These are phyloP conservation scores for Drosophila rhopaloa DNA, from an alignment of 1,140 invertebrate genomes.

Conservation along the genomic window DNA sequence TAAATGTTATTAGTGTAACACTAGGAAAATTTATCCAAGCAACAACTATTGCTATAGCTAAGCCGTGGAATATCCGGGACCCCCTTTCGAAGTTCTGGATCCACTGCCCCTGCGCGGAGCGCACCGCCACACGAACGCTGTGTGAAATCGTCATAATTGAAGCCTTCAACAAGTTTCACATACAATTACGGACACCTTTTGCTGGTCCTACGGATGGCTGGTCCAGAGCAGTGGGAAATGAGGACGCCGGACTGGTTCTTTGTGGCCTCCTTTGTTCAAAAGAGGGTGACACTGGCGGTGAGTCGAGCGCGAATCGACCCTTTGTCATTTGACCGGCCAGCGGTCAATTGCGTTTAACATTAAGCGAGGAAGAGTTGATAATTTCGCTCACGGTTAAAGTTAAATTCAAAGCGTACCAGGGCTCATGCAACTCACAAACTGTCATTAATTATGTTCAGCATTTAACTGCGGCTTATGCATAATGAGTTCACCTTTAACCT, in stretches of 20 bases:
- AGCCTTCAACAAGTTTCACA: slow-evolving; percentile 82
- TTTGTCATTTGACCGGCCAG: slow-evolving; percentile 45
- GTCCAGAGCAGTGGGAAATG: not conserved
- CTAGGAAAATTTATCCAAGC: too few relatives aligned
- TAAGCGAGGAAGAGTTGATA: slow-evolving; percentile 26
- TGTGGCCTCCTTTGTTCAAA: slow-evolving; percentile 30
- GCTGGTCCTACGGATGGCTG: slow-evolving; percentile 31
- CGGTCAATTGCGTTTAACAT: slow-evolving; percentile 49
- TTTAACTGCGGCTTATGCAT: slow-evolving; percentile 37
- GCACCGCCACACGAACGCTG: slow-evolving; percentile 23
- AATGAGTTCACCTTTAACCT: slow-evolving; percentile 53
- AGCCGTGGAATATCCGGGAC: not conserved
- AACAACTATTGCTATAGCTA: too few relatives aligned
- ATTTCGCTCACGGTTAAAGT: not conserved
- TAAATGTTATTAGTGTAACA: too few relatives aligned
- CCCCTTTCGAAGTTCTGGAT: not conserved
- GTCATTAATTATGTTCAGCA: slow-evolving; percentile 40
- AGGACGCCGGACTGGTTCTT: slow-evolving; percentile 6
- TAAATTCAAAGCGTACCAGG: not conserved
- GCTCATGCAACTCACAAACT: slow-evolving; percentile 4
- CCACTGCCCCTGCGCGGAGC: slow-evolving; percentile 7
- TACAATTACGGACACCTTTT: slow-evolving; percentile 77
- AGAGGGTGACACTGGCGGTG: slow-evolving; percentile 17
- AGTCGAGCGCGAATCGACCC: slow-evolving; percentile 27
- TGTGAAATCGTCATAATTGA: slow-evolving; percentile 79